These are phyloP conservation scores for Epistrophe grossulariae DNA, from an alignment of 2,888 invertebrate genomes.

Conservation along the genomic window DNA sequence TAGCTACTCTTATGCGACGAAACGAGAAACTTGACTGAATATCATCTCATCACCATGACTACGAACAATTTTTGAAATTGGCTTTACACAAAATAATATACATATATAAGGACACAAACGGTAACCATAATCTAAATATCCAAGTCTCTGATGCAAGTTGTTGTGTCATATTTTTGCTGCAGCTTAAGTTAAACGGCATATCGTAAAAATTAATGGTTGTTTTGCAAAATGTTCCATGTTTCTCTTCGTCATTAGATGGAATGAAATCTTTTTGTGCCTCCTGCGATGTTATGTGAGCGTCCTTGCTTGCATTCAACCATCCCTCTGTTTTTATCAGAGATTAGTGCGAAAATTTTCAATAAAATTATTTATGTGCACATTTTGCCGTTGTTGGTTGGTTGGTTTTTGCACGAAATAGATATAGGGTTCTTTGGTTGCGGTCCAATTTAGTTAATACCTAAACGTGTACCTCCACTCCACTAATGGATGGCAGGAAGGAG, in stretches of 20 bases:
- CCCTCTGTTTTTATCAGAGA: conserved; percentile 63
- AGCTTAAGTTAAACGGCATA: conserved; percentile 75
- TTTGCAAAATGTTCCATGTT: conserved; percentile 65
- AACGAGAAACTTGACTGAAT: conserved; percentile 21
- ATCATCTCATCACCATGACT: conserved; percentile 46
- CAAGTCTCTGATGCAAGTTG: conserved; percentile 51
- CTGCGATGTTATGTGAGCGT: not conserved
- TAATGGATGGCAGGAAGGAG: conserved; percentile 63
- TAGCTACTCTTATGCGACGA: conserved; percentile 14
- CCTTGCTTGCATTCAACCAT: not conserved
- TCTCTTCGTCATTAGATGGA: conserved; percentile 22
- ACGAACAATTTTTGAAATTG: conserved; percentile 46
- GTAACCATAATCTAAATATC: conserved; percentile 15
- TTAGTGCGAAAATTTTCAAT: conserved; percentile 76
- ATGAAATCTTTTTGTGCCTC: conserved; percentile 18
- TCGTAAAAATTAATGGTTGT: conserved; percentile 75
- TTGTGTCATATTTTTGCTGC: conserved; percentile 71
- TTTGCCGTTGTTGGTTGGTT: conserved; percentile 8
- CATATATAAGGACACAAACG: conserved; percentile 17
- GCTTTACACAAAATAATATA: conserved; percentile 46
- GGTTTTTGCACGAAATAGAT: conserved; percentile 8
- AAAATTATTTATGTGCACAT: conserved; percentile 73
- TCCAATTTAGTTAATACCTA: conserved; percentile 70
- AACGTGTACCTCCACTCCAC: conserved; percentile 58
- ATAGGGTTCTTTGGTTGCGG: conserved; percentile 50